Evolutionary conservation across 1,140 invertebrate species (phyloP).

Genomic region (Agrypnia vestita): DNA sequence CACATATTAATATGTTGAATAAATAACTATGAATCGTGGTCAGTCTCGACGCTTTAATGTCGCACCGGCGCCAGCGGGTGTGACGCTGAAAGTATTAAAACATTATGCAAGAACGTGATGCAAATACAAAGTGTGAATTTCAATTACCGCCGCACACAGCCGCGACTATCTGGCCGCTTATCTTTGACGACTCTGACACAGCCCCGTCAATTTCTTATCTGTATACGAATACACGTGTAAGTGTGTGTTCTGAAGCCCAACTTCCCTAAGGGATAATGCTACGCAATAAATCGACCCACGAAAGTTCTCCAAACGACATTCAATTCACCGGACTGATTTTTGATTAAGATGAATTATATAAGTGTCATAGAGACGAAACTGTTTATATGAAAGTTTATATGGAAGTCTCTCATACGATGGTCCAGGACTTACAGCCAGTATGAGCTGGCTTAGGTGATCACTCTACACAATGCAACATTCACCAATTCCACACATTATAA

Average conservation of each 20-base stretch:
- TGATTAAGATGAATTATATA: too few species aligned
- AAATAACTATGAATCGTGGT: slow-evolving; percentile 17
- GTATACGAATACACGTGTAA: background rate
- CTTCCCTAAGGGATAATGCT: slow-evolving; percentile 1
- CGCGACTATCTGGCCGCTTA: too few species aligned
- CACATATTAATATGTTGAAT: slow-evolving; percentile 6
- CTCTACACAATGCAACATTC: too few species aligned
- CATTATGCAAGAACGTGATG: slow-evolving; percentile 26
- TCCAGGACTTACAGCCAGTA: too few species aligned
- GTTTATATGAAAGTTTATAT: too few species aligned
- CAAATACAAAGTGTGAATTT: slow-evolving; percentile 25
- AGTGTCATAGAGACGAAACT: too few species aligned
- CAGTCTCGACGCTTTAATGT: slow-evolving; percentile 37
- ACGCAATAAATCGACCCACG: background rate
- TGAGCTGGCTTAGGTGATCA: too few species aligned
- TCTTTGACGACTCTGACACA: too few species aligned
- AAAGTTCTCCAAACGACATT: background rate
- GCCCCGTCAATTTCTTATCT: too few species aligned
- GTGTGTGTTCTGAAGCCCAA: background rate
- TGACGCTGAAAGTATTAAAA: slow-evolving; percentile 24
- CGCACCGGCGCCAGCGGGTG: slow-evolving; percentile 39
- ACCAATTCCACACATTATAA: too few species aligned
- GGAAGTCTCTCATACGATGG: too few species aligned
- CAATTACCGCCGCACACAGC: slow-evolving; percentile 1
- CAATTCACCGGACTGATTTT: background rate